A percentile compares a stretch with the other conserved stretches of the same genome.
Evolutionary conservation across 2,797 vertebrate species (phyloP).

Genomic region (Apodemus agrarius): DNA sequence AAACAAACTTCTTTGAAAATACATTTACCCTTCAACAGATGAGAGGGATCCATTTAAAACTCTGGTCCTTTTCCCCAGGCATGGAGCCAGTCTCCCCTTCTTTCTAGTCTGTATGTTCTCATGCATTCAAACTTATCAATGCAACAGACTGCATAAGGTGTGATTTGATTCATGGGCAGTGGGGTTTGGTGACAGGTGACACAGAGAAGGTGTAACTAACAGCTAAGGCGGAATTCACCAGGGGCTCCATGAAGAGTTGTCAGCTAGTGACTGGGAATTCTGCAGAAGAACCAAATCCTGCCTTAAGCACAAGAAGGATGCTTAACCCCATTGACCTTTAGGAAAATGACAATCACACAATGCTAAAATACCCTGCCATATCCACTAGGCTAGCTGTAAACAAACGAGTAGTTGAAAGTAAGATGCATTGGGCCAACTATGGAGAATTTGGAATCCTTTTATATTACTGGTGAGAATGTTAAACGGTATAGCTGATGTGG

Average conservation of each 20-base stretch:
- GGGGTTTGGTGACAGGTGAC: neutral
- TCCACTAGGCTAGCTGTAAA: neutral
- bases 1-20: constrained; percentile 32
- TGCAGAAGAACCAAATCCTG: neutral
- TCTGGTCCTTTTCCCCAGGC: neutral
- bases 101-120: neutral
- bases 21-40: neutral
- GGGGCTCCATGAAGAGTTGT: neutral
- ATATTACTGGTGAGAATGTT: neutral
- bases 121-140: neutral
- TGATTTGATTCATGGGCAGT: neutral
- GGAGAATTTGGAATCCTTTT: neutral
- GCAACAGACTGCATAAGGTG: neutral
- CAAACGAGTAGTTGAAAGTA: neutral
- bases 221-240: neutral
- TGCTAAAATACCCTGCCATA: neutral
- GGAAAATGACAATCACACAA: neutral
- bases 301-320: neutral
- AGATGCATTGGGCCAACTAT: neutral
- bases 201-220: neutral
- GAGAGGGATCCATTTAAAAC: neutral
- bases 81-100: neutral
- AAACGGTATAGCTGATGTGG: neutral
- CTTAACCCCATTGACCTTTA: neutral
- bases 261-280: neutral